phyloP scores from a whole-genome alignment of 1,140 invertebrate genomes.

The Caenorhabditis remanei region DNA sequence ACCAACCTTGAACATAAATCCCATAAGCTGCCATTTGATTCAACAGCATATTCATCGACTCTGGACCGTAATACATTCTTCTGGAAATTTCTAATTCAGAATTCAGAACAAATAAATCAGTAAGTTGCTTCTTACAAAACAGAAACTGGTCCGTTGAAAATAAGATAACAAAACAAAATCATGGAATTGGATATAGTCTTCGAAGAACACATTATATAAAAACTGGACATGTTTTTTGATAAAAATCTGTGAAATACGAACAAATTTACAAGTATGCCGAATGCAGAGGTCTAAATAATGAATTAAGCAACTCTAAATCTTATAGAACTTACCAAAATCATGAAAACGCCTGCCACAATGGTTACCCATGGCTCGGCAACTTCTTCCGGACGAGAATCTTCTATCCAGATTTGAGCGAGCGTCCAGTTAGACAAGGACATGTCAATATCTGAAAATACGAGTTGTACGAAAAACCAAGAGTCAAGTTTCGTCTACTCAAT shows the following conservation, averaged over 20 bases:
- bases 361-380: slow-evolving; percentile 1
- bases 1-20: slow-evolving; percentile 25
- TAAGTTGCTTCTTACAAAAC: background rate
- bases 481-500: too few relatives aligned
- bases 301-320: background rate
- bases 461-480: background rate
- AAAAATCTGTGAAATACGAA: background rate
- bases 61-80: background rate
- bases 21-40: slow-evolving; percentile 36
- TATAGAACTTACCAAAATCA: slow-evolving; percentile 9
- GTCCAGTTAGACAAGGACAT: slow-evolving; percentile 30
- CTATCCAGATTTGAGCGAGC: slow-evolving; percentile 29
- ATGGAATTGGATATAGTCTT: slow-evolving; percentile 30
- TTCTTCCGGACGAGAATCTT: background rate
- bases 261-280: background rate
- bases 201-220: slow-evolving; percentile 40
- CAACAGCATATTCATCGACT: slow-evolving; percentile 6
- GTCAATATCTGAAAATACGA: background rate
- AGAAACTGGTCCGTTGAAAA: slow-evolving; percentile 35
- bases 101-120: background rate
- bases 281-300: background rate
- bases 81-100: background rate
- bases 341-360: background rate
- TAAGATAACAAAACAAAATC: slow-evolving; percentile 10
- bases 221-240: slow-evolving; percentile 26